phyloP scores from a whole-genome alignment of 2,113 vertebrate species.

The Podilymbus podiceps region DNA sequence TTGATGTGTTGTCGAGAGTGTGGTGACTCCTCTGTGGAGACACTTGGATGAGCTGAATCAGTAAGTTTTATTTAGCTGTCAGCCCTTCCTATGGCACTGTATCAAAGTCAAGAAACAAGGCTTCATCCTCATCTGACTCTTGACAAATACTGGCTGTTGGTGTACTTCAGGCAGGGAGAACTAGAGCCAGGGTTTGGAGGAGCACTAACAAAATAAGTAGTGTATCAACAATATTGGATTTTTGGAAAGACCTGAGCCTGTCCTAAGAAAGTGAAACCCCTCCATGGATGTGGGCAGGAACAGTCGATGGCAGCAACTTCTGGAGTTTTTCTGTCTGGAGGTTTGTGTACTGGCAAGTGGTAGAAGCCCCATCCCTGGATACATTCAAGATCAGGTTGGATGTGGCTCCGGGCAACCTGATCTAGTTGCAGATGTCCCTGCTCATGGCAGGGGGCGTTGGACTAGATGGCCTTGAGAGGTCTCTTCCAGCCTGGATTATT shows the following conservation, averaged over 20 bases:
- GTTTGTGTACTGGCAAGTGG: not conserved
- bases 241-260: not conserved
- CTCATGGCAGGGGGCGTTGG: too few species aligned
- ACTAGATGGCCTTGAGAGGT: too few species aligned
- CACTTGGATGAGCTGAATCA: slow-evolving; percentile 32
- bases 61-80: slow-evolving; percentile 32
- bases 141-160: not conserved
- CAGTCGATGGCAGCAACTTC: not conserved
- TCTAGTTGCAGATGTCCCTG: too few species aligned
- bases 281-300: not conserved
- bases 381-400: too few species aligned
- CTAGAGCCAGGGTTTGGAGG: not conserved
- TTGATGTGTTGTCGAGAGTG: not conserved
- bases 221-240: not conserved
- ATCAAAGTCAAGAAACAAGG: not conserved
- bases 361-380: too few species aligned
- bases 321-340: not conserved
- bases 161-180: not conserved
- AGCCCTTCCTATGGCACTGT: not conserved
- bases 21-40: slow-evolving; percentile 7
- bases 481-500: too few species aligned
- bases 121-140: not conserved
- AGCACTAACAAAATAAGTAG: not conserved
- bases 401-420: too few species aligned
- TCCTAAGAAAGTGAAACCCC: not conserved